Base-by-base conservation (phyloP, 2,888 invertebrate species). In the Tuta absoluta region DNA sequence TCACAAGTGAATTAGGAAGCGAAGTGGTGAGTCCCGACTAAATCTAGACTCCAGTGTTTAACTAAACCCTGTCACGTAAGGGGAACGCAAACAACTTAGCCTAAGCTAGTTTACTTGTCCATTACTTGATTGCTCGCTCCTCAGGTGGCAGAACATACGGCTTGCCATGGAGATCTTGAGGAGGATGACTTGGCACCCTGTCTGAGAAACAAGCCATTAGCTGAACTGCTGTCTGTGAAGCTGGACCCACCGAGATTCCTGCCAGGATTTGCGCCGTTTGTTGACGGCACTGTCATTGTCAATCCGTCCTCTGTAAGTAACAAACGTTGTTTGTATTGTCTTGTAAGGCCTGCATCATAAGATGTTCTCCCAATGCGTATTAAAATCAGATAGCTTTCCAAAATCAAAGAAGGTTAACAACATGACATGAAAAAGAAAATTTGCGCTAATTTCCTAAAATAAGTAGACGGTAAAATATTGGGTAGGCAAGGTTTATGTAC, bases 221-320 rank as follows among this genome's bases (percentile, higher is more conserved):
- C 94, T 21, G 95, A 96, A 71, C 90, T 97, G 65, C 92, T 97
- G 65, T 93, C 94, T 48, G 95, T 97, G 53, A 93, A 94, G 74
- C 93, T 97, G 63, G 95, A 96, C 76, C 94, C 96, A 38, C 98
- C 98, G 8, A 90, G 94, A 75, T 97, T 97, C 85, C 93, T 98
- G 63, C 95, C 96, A 41, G 97, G 97, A 23, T 98, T 98, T 82
- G 98, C 98, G n/a, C 98, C 98, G 2, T 98, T 98, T 82, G 95
- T 98, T 72, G 98, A 98, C 85, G 98, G 98, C 72, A 96, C 96
- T 28, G 96, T 97, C 69, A 93, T 97, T 71, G 93, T 95, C 62
- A 93, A 93, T 78, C 94, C 95, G 64, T 89, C 88, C 78, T 93
- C 87, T 82, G 94, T 94, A 87, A 87, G 91, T 78, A 45, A 14